Conservation (phyloP, 2,888 invertebrate genomes). For the Cecidostiba fungosa region DNA sequence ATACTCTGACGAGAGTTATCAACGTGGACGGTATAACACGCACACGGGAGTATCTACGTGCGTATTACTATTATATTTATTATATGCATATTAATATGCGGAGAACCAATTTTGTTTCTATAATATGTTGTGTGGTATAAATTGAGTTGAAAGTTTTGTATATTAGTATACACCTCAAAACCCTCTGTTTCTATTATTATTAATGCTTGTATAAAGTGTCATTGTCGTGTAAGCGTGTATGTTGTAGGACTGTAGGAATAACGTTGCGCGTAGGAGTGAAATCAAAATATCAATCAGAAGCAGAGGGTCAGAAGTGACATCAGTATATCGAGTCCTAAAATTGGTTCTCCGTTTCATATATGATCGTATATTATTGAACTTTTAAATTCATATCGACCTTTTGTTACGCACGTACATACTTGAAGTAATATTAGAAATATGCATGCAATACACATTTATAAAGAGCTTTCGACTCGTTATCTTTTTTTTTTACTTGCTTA, state of each 20-base stretch:
- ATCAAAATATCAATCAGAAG: background rate
- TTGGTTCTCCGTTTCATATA: background rate
- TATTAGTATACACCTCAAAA: background rate
- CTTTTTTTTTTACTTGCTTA: slow-evolving; percentile 20
- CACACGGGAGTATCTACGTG: slow-evolving; percentile 44
- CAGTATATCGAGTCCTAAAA: background rate
- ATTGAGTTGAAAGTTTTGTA: background rate
- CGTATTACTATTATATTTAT: background rate
- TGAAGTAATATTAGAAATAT: slow-evolving; percentile 5
- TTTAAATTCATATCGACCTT: background rate
- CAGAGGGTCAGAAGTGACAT: background rate
- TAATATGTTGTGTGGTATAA: too few relatives aligned
- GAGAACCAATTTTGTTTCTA: too few relatives aligned
- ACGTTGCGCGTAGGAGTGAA: background rate
- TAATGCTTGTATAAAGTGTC: background rate
- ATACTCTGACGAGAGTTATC: background rate
- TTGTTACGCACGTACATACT: slow-evolving; percentile 41
- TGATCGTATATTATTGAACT: background rate
- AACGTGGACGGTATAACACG: slow-evolving; percentile 45
- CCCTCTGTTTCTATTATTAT: background rate
- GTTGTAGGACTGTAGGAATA: background rate
- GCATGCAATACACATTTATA: slow-evolving; percentile 54
- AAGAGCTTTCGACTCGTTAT: slow-evolving; percentile 28
- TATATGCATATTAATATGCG: background rate
- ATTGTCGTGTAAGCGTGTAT: background rate